Base-by-base conservation (phyloP, 1,140 invertebrate species). In the Drosophila lacteicornis region DNA sequence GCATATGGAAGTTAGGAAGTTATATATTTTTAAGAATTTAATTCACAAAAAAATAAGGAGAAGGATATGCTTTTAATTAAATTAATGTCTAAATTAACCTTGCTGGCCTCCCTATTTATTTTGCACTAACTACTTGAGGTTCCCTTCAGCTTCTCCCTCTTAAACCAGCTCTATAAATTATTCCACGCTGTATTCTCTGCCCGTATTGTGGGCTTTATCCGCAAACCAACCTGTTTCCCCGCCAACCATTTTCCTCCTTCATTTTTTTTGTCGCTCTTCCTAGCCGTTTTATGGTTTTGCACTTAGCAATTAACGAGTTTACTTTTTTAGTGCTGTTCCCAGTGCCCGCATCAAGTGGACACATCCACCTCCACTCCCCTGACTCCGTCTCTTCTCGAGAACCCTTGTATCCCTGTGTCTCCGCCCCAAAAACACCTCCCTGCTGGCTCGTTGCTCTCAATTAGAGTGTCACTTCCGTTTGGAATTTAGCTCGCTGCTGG, bases 271-370 rank as follows among this genome's bases (percentile, higher is more conserved):
- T 25, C 1, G 0, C 46, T 30, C 19, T 57, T 36, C 6, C 58
- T 56, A 65, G 66, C 66, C 76, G 66, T 83, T 83, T 83, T 83
- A 83, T 80, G 80, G 76, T 68, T 79, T 83, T 83, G 81, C 80
- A 83, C 80, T 83, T 80, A 83, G 81, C 81, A 82, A 83, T 83
- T 83, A 83, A 83, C 81, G 71, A 83, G 81, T 83, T 83, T 83
- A 83, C 81, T 79, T 71, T 83, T 83, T 79, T 79, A 79, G 56
- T 71, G 66, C 58, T 56, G 19, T 40, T 61, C 70, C 65, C 75
- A 79, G 66, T 38, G 58, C 75, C 75, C 76, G 66, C 58, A 78
- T 79, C 66, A 78, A 78, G 75, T 78, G 75, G 63, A 78, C 74
- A 68, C 60, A 38, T 51, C 49, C 55, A n/a, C 7, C 51, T 38